These are phyloP conservation scores for Myripristis jacobus DNA, from an alignment of 2,797 vertebrate species.

Conservation along the genomic window DNA sequence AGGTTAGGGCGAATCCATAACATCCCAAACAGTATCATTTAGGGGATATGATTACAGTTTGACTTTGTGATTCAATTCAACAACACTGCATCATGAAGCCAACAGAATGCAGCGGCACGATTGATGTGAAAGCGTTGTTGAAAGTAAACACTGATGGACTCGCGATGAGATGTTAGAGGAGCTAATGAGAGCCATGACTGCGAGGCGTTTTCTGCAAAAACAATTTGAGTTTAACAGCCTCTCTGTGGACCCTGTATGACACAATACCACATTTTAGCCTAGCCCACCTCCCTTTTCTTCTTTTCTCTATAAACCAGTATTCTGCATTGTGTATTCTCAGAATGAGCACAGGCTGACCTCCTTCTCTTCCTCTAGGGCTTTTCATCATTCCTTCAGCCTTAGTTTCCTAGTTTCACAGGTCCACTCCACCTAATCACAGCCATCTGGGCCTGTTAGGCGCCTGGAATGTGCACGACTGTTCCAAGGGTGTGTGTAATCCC, in stretches of 20 bases:
- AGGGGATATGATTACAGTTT: conserved; percentile 41
- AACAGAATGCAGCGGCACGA: not conserved
- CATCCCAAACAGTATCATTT: too few relatives aligned
- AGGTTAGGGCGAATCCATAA: too few relatives aligned
- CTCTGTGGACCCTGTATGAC: conserved; percentile 20
- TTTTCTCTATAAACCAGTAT: conserved; percentile 15
- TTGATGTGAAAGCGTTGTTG: conserved; percentile 17
- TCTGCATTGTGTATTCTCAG: conserved; percentile 6
- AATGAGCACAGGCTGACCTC: conserved; percentile 25
- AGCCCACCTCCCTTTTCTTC: not conserved
- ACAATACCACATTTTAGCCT: conserved; percentile 6
- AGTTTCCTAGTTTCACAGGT: conserved; percentile 28
- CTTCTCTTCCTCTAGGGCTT: conserved; percentile 16
- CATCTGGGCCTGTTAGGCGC: conserved; percentile 41
- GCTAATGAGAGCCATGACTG: conserved; percentile 47
- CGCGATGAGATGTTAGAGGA: conserved; percentile 37
- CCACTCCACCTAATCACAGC: conserved; percentile 41
- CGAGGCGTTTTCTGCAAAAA: too few relatives aligned
- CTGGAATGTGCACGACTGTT: conserved; percentile 27
- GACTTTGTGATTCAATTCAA: conserved; percentile 19
- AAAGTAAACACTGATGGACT: conserved; percentile 38
- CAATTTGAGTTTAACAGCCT: conserved; percentile 28
- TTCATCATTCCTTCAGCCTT: conserved; percentile 51
- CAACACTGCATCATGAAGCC: conserved; percentile 13
- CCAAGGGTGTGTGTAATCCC: not conserved